These are phyloP conservation scores for Anoplophora glabripennis DNA, from an alignment of 1,140 invertebrate species.

Conservation along the genomic window DNA sequence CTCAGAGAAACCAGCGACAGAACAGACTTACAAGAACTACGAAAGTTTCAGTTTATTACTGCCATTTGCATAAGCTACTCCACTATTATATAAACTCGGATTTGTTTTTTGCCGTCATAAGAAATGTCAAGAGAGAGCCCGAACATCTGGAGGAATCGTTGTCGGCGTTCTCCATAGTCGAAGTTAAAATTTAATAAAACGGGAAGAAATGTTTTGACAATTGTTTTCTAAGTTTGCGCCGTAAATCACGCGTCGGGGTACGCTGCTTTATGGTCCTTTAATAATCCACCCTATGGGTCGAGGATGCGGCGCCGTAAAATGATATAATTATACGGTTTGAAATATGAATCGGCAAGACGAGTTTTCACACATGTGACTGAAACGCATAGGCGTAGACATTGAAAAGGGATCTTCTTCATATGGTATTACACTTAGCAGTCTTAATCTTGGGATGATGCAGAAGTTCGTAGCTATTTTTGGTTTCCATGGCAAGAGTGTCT, in stretches of 20 bases:
- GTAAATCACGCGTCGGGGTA: constrained; percentile 11
- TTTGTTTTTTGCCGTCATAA: constrained; percentile 8
- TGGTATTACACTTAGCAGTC: no score
- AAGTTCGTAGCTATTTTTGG: no score
- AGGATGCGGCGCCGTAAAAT: no score
- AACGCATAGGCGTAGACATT: no score
- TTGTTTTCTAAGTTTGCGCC: constrained; percentile 13
- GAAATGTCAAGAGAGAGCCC: constrained; percentile 2
- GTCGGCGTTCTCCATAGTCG: constrained; percentile 1
- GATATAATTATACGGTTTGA: constrained; percentile 12
- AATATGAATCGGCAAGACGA: constrained; percentile 5
- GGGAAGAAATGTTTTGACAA: constrained; percentile 20
- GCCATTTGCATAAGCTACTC: constrained; percentile 6
- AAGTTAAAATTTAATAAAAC: constrained; percentile 24
- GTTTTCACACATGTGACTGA: no score
- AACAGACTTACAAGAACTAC: no score
- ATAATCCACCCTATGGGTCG: constrained; percentile 17
- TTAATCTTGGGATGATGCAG: no score
- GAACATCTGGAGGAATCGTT: constrained; percentile 13
- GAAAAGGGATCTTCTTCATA: no score
- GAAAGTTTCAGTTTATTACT: no score
- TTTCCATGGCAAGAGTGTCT: no score
- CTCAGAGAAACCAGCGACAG: no score
- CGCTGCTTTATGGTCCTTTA: constrained; percentile 21
- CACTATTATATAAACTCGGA: constrained; percentile 15